Conservation (phyloP, 2,888 invertebrate species). For the Iselma pallidipennis region DNA sequence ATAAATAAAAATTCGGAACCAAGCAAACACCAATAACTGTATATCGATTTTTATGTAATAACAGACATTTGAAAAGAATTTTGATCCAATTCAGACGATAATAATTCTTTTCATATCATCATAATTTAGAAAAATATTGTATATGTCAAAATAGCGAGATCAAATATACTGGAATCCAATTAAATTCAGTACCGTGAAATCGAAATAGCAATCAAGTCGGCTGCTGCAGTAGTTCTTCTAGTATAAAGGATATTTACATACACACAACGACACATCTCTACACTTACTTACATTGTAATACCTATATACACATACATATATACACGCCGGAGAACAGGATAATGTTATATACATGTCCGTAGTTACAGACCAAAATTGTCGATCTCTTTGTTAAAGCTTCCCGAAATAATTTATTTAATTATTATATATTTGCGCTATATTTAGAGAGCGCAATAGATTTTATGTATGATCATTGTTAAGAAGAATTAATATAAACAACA, state of each 20-base stretch:
- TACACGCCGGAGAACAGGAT: background rate
- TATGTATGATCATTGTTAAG: slow-evolving; percentile 43
- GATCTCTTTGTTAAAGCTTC: slow-evolving; percentile 44
- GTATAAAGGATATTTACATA: background rate
- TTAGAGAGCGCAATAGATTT: slow-evolving; percentile 38
- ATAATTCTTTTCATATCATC: no score
- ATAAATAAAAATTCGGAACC: no score
- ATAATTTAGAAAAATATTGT: no score
- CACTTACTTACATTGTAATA: no score
- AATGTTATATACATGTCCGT: background rate
- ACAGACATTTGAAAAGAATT: no score
- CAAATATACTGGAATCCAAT: background rate
- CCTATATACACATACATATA: no score
- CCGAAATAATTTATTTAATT: slow-evolving; percentile 39
- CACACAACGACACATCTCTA: background rate
- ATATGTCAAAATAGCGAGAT: background rate
- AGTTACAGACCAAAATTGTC: slow-evolving; percentile 30
- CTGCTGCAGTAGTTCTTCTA: slow-evolving; percentile 6
- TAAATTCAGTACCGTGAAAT: background rate
- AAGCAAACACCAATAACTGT: no score
- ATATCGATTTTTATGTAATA: no score
- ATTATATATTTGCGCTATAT: slow-evolving; percentile 34
- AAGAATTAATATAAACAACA: slow-evolving; percentile 14
- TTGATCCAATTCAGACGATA: no score
- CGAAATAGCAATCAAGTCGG: slow-evolving; percentile 13